Evolutionary conservation across 30 jellyfish, hydroid and myxozoan species (phyloP).

Genomic region (Pseudorhiza aurosa): DNA sequence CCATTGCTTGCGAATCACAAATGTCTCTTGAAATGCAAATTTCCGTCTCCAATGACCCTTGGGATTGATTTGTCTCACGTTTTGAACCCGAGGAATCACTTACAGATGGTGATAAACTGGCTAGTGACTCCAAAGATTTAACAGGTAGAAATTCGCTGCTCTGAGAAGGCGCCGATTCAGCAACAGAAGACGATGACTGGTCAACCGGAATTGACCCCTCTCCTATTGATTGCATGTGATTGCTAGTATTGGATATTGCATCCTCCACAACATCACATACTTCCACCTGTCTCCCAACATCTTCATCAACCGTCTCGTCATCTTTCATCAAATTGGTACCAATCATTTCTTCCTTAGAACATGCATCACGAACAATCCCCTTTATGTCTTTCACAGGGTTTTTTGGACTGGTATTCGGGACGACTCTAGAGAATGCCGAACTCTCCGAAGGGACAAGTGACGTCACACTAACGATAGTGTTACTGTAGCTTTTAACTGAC

Average conservation of each 20-base stretch:
- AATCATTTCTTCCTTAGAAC: too few species aligned
- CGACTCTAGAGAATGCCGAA: conserved; percentile 29
- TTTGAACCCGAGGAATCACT: not conserved
- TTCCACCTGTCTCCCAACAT: not conserved
- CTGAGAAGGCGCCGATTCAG: not conserved
- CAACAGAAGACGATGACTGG: not conserved
- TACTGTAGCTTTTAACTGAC: not conserved
- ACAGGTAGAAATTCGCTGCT: not conserved
- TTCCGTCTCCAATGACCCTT: not conserved
- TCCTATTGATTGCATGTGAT: too few species aligned
- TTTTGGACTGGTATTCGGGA: not conserved
- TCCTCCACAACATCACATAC: not conserved
- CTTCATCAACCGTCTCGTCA: not conserved
- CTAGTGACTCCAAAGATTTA: not conserved
- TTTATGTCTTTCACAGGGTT: not conserved
- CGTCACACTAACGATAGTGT: not conserved
- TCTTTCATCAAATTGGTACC: not conserved
- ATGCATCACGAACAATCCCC: not conserved
- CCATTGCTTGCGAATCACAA: not conserved
- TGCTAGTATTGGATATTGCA: not conserved
- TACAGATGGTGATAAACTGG: not conserved
- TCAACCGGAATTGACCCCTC: not conserved
- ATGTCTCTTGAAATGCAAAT: not conserved
- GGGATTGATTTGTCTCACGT: not conserved
- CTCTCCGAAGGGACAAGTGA: conserved; percentile 38